Percentiles rank a stretch among this genome's conserved stretches.
phyloP scores from a whole-genome alignment of 92 coral and sea anemone genomes.

The Epizoanthus fatuus region DNA sequence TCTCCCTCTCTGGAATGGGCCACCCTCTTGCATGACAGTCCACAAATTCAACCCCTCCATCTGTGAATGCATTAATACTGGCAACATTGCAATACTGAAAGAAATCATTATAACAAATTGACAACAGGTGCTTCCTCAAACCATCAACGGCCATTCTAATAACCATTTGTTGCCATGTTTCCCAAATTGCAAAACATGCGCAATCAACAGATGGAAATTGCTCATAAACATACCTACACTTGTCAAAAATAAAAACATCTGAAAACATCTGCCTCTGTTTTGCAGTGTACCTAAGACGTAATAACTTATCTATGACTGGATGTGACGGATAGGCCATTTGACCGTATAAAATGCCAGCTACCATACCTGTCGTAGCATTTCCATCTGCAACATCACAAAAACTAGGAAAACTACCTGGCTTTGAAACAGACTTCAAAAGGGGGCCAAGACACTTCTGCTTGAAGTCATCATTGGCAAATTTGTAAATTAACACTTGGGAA shows the following conservation, averaged over 20 bases:
- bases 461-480: no score
- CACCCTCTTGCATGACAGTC: neutral
- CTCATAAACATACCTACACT: conserved; percentile 47
- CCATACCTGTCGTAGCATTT: neutral
- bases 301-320: neutral
- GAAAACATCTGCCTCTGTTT: conserved; percentile 45
- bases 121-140: no score
- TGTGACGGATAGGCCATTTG: conserved; percentile 65
- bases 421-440: conserved; percentile 5
- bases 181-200: neutral
- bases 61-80: no score
- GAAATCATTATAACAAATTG: no score
- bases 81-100: no score
- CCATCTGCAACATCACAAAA: neutral
- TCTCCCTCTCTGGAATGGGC: conserved; percentile 6
- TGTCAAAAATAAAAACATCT: conserved; percentile 57
- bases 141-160: no score
- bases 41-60: neutral
- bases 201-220: conserved; percentile 41
- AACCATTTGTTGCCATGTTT: no score
- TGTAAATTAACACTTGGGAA: no score
- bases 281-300: conserved; percentile 34
- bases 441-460: neutral
- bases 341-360: conserved; percentile 45
- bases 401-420: neutral